Evolutionary conservation across 2,113 vertebrate genomes (phyloP).

Genomic region (Nannospalax galili): DNA sequence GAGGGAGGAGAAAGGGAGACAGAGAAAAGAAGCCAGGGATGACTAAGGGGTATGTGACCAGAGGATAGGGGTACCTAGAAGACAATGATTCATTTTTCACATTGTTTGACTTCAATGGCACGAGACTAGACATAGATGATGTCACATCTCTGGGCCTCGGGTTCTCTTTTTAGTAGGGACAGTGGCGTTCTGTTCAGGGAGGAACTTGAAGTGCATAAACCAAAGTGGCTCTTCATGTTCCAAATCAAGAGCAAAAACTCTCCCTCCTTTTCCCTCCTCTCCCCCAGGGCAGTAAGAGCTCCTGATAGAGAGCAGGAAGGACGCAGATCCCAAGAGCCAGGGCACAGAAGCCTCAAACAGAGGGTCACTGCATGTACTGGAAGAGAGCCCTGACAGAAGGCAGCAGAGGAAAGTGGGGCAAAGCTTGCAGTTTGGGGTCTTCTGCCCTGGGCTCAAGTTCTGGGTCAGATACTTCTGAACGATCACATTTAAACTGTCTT

Average conservation of each 20-base stretch:
- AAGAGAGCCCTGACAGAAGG: background rate
- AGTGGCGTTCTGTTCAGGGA: background rate
- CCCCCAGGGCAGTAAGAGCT: background rate
- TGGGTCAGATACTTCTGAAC: background rate
- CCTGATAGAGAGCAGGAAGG: background rate
- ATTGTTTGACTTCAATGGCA: accelerated
- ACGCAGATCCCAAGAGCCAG: background rate
- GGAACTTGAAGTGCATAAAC: background rate
- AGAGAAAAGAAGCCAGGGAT: background rate
- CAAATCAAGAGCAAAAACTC: background rate
- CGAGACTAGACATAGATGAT: background rate
- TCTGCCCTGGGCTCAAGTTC: background rate
- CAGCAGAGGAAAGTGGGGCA: background rate
- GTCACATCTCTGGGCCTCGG: background rate
- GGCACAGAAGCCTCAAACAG: accelerated
- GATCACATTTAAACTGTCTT: background rate
- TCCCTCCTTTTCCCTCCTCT: background rate
- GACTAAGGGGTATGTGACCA: background rate
- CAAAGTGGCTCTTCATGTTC: background rate
- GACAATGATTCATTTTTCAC: too few relatives aligned
- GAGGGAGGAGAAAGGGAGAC: background rate
- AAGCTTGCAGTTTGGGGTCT: background rate
- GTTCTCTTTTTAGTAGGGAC: background rate
- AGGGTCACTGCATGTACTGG: accelerated
- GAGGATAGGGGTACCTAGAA: background rate